These are phyloP conservation scores for Choristoneura rosaceana DNA, from an alignment of 2,888 invertebrate genomes.

Conservation along the genomic window DNA sequence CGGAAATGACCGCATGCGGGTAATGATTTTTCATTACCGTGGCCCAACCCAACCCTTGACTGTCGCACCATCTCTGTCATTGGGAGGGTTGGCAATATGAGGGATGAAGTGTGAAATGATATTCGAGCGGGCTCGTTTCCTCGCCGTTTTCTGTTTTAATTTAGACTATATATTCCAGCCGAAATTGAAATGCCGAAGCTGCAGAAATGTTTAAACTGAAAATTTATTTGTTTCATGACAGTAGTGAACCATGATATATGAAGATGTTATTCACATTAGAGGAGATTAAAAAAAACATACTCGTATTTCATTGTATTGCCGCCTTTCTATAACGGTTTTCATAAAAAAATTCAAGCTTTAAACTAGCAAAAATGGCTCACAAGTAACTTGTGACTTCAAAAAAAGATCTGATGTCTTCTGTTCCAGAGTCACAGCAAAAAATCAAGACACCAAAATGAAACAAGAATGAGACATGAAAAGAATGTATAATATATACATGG, in stretches of 20 bases:
- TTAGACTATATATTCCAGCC: not conserved
- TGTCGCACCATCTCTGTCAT: not conserved
- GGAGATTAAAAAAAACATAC: not conserved
- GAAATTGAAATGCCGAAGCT: not conserved
- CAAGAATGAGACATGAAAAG: not conserved
- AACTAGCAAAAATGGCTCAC: no score
- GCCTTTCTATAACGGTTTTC: no score
- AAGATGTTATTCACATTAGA: not conserved
- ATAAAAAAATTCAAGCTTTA: no score
- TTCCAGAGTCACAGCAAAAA: not conserved
- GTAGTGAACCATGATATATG: not conserved
- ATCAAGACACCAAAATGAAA: not conserved
- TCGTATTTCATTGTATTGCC: no score
- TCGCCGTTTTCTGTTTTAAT: not conserved
- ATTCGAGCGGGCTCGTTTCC: not conserved
- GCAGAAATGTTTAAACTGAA: not conserved
- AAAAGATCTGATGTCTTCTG: not conserved
- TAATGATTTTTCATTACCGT: conserved; percentile 14
- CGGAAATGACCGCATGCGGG: conserved; percentile 25
- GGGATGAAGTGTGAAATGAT: not conserved
- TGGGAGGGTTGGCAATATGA: conserved; percentile 4
- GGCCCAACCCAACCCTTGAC: conserved; percentile 5
- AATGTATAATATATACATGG: not conserved
- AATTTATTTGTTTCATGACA: not conserved
- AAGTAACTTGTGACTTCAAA: no score